phyloP scores from a whole-genome alignment of 2,797 vertebrate species.

The Pteronotus mesoamericanus region DNA sequence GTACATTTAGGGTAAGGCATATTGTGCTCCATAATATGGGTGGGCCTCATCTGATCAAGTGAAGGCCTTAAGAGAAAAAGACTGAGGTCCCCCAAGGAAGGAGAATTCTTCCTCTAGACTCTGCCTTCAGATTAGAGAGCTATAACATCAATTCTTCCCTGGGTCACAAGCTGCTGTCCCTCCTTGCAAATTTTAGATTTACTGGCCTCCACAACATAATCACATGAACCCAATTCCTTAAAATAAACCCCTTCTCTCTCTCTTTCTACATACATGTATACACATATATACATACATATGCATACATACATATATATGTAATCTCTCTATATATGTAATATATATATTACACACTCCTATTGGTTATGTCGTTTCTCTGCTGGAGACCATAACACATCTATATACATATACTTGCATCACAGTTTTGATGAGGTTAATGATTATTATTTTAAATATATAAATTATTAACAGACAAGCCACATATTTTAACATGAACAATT shows the following conservation, averaged over 20 bases:
- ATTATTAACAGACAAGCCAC: neutral
- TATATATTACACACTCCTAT: neutral
- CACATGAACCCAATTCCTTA: neutral
- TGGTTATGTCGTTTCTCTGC: neutral
- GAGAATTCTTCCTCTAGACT: neutral
- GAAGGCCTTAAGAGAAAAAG: too few relatives aligned
- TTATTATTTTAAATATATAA: neutral
- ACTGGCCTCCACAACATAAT: too few relatives aligned
- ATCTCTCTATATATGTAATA: too few relatives aligned
- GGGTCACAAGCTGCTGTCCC: neutral
- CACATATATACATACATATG: too few relatives aligned
- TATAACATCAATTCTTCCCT: neutral
- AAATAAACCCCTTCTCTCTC: neutral
- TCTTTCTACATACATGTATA: neutral
- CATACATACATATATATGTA: too few relatives aligned
- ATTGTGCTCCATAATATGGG: too few relatives aligned
- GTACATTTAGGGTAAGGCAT: neutral
- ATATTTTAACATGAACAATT: neutral
- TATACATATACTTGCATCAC: neutral
- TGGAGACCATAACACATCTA: neutral
- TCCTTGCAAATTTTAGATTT: too few relatives aligned
- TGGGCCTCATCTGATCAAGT: too few relatives aligned
- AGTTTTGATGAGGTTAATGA: neutral
- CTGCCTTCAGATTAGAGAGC: neutral
- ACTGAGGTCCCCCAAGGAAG: too few relatives aligned